Evolutionary conservation across 2,113 vertebrate species (phyloP).

Genomic region (Chionodraco myersi): DNA sequence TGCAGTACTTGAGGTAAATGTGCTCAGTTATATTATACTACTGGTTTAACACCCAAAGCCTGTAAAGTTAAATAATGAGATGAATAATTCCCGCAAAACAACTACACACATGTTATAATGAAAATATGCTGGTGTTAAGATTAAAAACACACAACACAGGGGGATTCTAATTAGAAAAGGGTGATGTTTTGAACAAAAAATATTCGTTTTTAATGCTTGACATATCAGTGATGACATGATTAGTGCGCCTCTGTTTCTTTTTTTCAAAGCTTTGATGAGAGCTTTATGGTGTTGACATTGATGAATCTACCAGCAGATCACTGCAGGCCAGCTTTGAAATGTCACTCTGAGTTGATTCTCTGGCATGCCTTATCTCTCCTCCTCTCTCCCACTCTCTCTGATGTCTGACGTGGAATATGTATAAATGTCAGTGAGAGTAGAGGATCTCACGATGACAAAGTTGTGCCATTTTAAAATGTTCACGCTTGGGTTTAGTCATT

Average conservation of each 20-base stretch:
- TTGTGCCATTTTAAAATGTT: constrained; percentile 47
- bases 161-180: constrained; percentile 1
- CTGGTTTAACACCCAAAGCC: background rate
- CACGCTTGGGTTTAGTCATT: constrained; percentile 31
- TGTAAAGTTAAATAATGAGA: background rate
- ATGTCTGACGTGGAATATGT: constrained; percentile 48
- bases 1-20: too few relatives aligned
- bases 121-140: background rate
- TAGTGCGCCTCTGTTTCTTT: constrained; percentile 51
- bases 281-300: constrained; percentile 75
- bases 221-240: constrained; percentile 67
- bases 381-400: constrained; percentile 15
- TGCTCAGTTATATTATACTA: too few relatives aligned
- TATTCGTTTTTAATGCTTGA: constrained; percentile 40
- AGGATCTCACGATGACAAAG: constrained; percentile 27
- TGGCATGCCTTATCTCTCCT: constrained; percentile 55
- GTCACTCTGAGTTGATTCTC: constrained; percentile 74
- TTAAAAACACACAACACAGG: background rate
- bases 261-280: constrained; percentile 55
- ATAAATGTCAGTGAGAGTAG: constrained; percentile 64
- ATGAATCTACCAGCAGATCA: constrained; percentile 72
- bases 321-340: constrained; percentile 79
- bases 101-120: background rate
- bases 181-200: constrained; percentile 5
- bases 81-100: background rate